Evolutionary conservation across 2,888 invertebrate genomes (phyloP).

Genomic region (Capitulum mitella): DNA sequence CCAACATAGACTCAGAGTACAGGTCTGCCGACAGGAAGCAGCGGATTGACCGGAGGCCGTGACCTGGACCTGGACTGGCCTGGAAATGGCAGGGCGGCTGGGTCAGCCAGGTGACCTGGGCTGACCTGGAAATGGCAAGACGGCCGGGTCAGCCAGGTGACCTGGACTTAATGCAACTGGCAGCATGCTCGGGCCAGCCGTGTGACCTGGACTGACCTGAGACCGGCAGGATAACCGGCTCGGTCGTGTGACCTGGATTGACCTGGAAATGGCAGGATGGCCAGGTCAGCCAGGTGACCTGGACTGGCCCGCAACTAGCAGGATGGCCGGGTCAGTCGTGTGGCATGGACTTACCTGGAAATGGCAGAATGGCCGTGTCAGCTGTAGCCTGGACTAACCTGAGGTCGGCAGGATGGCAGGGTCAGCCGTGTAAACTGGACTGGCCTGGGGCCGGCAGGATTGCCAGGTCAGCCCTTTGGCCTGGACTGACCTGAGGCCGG

Average conservation of each 20-base stretch:
- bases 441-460: not conserved
- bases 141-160: too few relatives aligned
- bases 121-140: too few relatives aligned
- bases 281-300: not conserved
- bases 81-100: too few relatives aligned
- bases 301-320: too few relatives aligned
- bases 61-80: too few relatives aligned
- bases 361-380: too few relatives aligned
- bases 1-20: too few relatives aligned
- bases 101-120: too few relatives aligned
- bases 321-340: too few relatives aligned
- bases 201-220: not conserved
- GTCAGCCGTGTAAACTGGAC: not conserved
- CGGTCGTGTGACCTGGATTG: not conserved
- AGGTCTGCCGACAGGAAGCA: too few relatives aligned
- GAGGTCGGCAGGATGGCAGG: not conserved
- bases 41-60: too few relatives aligned
- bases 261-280: not conserved
- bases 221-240: not conserved
- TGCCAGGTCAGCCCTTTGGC: not conserved
- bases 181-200: not conserved
- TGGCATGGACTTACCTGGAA: too few relatives aligned
- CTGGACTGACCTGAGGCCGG: constrained; percentile 1
- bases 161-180: not conserved
- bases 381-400: not conserved